A percentile compares a stretch with the other conserved stretches of the same genome.
phyloP scores from a whole-genome alignment of 2,113 vertebrate genomes.

The Chitala chitala region DNA sequence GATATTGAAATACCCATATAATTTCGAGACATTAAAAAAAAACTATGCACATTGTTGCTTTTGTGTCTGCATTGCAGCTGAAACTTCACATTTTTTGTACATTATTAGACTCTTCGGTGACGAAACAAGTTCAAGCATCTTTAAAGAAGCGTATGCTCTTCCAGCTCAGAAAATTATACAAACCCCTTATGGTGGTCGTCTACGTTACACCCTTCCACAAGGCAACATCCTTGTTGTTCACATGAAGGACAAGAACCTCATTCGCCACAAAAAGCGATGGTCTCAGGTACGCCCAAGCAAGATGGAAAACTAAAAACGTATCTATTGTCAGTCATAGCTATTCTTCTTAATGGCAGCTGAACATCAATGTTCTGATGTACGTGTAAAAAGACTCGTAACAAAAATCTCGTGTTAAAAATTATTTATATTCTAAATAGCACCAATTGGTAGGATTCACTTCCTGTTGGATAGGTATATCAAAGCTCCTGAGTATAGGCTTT shows the following conservation, averaged over 20 bases:
- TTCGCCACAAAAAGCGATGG: constrained; percentile 74
- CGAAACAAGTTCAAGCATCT: constrained; percentile 30
- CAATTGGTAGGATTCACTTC: no score
- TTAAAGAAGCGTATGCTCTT: constrained; percentile 47
- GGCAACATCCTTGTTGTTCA: constrained; percentile 67
- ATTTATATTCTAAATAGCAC: no score
- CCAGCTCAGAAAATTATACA: constrained; percentile 65
- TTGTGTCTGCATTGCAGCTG: neutral
- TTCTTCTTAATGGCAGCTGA: no score
- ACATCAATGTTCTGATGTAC: no score
- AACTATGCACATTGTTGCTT: neutral
- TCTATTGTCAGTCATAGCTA: no score
- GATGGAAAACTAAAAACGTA: constrained; percentile 35
- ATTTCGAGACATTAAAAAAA: neutral
- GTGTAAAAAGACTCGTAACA: no score
- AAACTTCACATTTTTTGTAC: neutral
- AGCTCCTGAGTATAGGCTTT: no score
- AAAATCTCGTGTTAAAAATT: no score
- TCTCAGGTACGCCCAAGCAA: constrained; percentile 57
- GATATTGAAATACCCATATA: neutral
- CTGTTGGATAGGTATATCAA: no score
- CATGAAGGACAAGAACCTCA: constrained; percentile 64
- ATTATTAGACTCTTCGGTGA: constrained; percentile 50
- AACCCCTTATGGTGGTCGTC: constrained; percentile 64
- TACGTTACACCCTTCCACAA: constrained; percentile 63